A percentile compares a stretch with the other conserved stretches of the same genome.
Conservation (phyloP, 2,797 vertebrate species). For the Notamacropus eugenii region DNA sequence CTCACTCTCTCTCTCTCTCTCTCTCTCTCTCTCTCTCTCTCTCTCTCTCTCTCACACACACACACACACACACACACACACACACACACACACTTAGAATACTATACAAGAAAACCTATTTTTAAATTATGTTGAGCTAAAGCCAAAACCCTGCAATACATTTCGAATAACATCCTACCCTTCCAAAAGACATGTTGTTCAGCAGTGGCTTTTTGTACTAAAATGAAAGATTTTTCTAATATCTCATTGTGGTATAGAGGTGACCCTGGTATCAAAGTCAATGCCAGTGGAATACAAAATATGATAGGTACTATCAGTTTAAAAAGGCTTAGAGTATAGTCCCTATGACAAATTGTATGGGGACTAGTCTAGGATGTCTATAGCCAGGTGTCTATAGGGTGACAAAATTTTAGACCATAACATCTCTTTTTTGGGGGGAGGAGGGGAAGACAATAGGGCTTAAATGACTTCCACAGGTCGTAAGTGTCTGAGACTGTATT, state of each 20-base stretch:
- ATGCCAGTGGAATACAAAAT: neutral
- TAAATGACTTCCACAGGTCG: neutral
- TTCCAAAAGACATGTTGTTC: neutral
- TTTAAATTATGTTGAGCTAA: neutral
- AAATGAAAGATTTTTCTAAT: neutral
- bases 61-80: too few species aligned
- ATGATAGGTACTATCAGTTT: neutral
- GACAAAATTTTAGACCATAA: neutral
- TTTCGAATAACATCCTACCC: neutral
- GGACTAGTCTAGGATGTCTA: neutral
- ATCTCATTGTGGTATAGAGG: neutral
- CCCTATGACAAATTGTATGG: neutral
- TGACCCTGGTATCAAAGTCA: neutral
- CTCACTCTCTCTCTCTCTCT: too few species aligned
- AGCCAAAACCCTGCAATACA: neutral
- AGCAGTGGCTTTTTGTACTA: neutral
- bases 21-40: too few species aligned
- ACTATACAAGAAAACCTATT: neutral
- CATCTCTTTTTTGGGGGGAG: neutral
- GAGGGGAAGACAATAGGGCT: neutral
- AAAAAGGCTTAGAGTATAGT: neutral
- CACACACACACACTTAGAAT: too few species aligned
- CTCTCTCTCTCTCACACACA: too few species aligned
- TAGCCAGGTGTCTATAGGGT: neutral
- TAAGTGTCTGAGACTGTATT: neutral